phyloP scores from a whole-genome alignment of 2,888 invertebrate species.

The Pomacea canaliculata region DNA sequence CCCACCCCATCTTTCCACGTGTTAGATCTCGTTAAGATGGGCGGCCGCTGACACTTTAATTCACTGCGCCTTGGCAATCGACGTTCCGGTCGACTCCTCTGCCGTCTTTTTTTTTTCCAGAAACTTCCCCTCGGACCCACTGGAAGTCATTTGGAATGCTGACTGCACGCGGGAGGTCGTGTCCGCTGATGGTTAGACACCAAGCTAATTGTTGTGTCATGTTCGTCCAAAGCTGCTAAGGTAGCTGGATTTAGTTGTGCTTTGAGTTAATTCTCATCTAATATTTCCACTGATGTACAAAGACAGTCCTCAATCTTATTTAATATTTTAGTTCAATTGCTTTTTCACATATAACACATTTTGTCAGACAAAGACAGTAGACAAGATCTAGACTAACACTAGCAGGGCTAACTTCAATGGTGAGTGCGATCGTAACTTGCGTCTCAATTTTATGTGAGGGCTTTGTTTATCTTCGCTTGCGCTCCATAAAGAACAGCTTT shows the following conservation, averaged over 20 bases:
- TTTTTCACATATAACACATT: too few species aligned
- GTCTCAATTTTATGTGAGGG: too few species aligned
- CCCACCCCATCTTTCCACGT: background rate
- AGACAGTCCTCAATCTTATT: too few species aligned
- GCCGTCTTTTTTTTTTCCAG: background rate
- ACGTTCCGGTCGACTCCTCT: background rate
- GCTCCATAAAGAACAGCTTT: too few species aligned
- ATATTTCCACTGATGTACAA: too few species aligned
- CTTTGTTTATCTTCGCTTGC: too few species aligned
- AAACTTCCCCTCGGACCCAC: background rate
- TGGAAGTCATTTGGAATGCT: background rate
- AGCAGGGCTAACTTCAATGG: too few species aligned
- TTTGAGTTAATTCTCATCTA: too few species aligned
- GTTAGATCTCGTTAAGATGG: constrained; percentile 5
- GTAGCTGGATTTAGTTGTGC: background rate
- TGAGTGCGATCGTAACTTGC: too few species aligned
- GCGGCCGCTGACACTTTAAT: constrained; percentile 1
- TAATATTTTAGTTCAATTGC: too few species aligned
- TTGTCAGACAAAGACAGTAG: too few species aligned
- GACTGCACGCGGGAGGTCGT: background rate
- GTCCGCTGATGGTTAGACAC: background rate
- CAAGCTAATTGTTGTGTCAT: background rate
- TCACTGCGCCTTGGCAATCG: background rate
- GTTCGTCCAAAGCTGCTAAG: background rate
- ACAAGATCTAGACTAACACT: too few species aligned